phyloP scores from a whole-genome alignment of 2,797 vertebrate genomes.

The Anabacerthia variegaticeps region DNA sequence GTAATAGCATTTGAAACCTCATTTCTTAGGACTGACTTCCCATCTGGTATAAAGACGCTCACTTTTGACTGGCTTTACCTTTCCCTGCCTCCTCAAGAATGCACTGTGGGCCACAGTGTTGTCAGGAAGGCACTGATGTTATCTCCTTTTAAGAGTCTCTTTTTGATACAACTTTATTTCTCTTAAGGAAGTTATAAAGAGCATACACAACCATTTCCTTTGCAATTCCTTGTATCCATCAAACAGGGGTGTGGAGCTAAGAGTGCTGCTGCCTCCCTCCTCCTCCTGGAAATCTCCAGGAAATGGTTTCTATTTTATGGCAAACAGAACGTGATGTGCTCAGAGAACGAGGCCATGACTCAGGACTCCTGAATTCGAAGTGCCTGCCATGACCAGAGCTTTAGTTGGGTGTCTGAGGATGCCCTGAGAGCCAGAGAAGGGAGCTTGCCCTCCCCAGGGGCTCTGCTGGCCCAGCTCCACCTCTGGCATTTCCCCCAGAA shows the following conservation, averaged over 20 bases:
- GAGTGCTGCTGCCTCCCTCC: not conserved
- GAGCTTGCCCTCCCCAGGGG: not conserved
- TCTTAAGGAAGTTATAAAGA: not conserved
- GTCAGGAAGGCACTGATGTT: not conserved
- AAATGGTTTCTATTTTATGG: not conserved
- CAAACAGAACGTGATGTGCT: not conserved
- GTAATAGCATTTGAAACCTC: constrained; percentile 1
- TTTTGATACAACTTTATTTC: not conserved
- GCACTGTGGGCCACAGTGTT: not conserved
- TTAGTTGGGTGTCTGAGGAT: not conserved
- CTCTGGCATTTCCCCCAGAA: not conserved
- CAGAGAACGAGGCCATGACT: not conserved
- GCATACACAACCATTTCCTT: not conserved
- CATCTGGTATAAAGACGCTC: not conserved
- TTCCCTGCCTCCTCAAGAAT: not conserved
- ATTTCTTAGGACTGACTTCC: not conserved
- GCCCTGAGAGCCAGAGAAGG: not conserved
- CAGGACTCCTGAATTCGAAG: not conserved
- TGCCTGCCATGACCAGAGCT: not conserved
- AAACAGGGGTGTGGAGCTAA: rapidly evolving
- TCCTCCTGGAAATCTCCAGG: not conserved
- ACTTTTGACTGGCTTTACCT: not conserved
- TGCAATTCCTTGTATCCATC: not conserved
- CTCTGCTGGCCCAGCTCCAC: not conserved
- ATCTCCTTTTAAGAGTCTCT: not conserved